phyloP scores from a whole-genome alignment of 2,888 invertebrate species.

The Drosophila tanythrix region DNA sequence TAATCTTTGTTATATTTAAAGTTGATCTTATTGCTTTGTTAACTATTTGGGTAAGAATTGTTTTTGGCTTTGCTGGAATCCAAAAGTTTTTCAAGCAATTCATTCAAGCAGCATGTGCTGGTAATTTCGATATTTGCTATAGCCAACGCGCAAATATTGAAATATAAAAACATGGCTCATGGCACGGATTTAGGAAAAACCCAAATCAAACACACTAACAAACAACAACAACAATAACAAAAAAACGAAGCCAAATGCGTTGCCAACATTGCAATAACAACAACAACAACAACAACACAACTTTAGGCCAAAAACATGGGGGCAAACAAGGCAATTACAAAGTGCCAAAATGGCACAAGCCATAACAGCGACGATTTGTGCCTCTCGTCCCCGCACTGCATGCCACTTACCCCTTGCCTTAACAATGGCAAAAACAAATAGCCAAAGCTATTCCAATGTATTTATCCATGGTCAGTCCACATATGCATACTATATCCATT shows the following conservation, averaged over 20 bases:
- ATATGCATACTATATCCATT: constrained; percentile 63
- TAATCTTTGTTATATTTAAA: too few species aligned
- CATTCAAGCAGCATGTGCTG: constrained; percentile 20
- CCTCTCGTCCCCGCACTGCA: neutral
- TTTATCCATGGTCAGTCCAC: constrained; percentile 70
- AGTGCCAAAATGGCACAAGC: constrained; percentile 79
- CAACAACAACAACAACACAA: constrained; percentile 34
- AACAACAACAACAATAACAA: constrained; percentile 27
- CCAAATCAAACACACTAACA: constrained; percentile 39
- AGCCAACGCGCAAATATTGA: constrained; percentile 65
- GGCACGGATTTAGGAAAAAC: constrained; percentile 65
- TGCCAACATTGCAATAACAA: constrained; percentile 63
- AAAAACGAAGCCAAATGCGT: constrained; percentile 61
- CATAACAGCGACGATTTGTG: constrained; percentile 68
- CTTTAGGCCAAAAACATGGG: constrained; percentile 67
- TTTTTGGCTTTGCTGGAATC: constrained; percentile 6
- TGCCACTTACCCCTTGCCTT: constrained; percentile 26
- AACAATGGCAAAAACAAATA: constrained; percentile 72
- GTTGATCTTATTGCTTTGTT: neutral
- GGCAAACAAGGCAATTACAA: constrained; percentile 79
- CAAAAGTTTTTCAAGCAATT: constrained; percentile 1
- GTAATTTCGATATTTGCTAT: constrained; percentile 58
- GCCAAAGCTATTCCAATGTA: constrained; percentile 78
- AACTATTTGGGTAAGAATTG: neutral
- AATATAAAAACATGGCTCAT: constrained; percentile 69